These are phyloP conservation scores for Carettochelys insculpta DNA, from an alignment of 2,113 vertebrate species.

Conservation along the genomic window DNA sequence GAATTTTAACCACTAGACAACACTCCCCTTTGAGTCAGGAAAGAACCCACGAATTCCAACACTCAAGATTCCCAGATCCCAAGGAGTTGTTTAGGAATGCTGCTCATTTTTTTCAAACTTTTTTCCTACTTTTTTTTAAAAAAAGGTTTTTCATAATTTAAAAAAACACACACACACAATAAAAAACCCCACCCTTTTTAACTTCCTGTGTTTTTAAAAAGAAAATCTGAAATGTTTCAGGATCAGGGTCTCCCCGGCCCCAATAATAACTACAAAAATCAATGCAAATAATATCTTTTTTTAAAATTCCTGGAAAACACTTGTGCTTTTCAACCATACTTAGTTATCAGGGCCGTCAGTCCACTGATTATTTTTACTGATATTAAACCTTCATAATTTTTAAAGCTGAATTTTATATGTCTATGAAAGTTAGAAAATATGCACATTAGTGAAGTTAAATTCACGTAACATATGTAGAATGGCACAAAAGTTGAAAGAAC, in stretches of 20 bases:
- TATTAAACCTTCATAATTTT: neutral
- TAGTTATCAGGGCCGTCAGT: neutral
- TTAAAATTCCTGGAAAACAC: neutral
- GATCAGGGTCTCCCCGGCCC: neutral
- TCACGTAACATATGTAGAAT: neutral
- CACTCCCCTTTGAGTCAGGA: neutral
- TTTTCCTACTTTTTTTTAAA: neutral
- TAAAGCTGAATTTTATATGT: neutral
- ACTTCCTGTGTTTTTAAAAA: neutral
- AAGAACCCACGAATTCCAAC: neutral
- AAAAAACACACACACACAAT: too few species aligned
- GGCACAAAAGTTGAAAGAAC: neutral
- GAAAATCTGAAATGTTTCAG: neutral
- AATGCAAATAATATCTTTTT: neutral
- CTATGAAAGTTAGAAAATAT: neutral
- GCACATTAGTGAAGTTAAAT: neutral
- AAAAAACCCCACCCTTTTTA: too few species aligned
- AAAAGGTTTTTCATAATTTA: too few species aligned
- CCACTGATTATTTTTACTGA: neutral
- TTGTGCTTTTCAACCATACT: neutral
- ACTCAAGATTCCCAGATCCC: neutral
- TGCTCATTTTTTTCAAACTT: neutral
- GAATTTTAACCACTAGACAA: neutral
- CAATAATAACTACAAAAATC: neutral
- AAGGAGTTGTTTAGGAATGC: neutral